Evolutionary conservation across 2,797 vertebrate species (phyloP).

Genomic region (Brachymystax lenok): DNA sequence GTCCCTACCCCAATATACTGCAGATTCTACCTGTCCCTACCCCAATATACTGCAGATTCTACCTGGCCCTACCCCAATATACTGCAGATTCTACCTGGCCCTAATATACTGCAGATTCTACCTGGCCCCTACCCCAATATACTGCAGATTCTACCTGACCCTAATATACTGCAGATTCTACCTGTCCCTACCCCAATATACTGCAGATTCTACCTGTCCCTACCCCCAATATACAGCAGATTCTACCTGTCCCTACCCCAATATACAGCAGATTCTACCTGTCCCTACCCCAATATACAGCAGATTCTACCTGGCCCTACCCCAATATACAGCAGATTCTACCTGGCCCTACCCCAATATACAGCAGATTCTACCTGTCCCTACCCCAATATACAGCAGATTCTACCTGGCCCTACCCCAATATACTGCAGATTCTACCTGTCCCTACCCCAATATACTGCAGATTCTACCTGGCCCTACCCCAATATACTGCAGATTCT

Average conservation of each 20-base stretch:
- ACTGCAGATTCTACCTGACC: too few species aligned
- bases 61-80: not conserved
- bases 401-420: not conserved
- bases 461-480: not conserved
- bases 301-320: not conserved
- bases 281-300: not conserved
- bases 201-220: not conserved
- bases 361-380: not conserved
- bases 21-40: not conserved
- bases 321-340: not conserved
- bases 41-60: not conserved
- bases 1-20: not conserved
- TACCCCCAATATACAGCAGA: not conserved
- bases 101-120: not conserved
- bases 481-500: not conserved
- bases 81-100: not conserved
- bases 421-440: not conserved
- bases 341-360: constrained; percentile 34
- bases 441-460: not conserved
- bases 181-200: not conserved
- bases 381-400: not conserved
- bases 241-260: not conserved
- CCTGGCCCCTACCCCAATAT: not conserved
- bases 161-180: not conserved
- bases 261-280: too few species aligned